Base-by-base conservation (phyloP, 2,888 invertebrate genomes). In the Polyommatus iphigenia region DNA sequence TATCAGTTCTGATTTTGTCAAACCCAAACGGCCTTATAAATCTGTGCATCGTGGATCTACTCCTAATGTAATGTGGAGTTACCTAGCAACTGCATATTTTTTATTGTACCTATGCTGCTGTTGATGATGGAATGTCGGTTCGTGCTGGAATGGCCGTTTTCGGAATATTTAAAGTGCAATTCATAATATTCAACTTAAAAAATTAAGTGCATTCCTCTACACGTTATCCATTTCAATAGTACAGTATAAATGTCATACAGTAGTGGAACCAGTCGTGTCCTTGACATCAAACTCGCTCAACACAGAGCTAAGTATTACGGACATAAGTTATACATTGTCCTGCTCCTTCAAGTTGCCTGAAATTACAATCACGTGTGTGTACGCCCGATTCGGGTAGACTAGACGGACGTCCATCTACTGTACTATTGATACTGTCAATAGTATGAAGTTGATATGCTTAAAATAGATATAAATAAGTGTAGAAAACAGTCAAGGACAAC, bases 401-500 rank as follows among this genome's bases (percentile, higher is more conserved):
- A 54, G 15, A 54, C 54, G 54, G 15, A 1, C 18, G 18, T 50
- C 15, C 50, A 50, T 15, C 50, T 50, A 50, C 50, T 50, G 15
- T 15, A 50, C 24, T 24, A 54, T 54, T 54, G 18, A 54, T 5
- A 54, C 54, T 54, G 54, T 54, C 54, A 5, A 73, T 24, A 20
- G 54, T 50, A 54, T 75, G 75, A 50, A 46, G 73, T 73, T 59
- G 79, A 78, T 79, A 77, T 78, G 77, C 78, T 78, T 78, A 79
- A 80, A 77, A 75, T 75, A 75, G 75, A 75, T 75, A 50, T 80
- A 76, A 79, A 78, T 79, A 77, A 78, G 18, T 18, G 15, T 18
- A 54, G 54, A 5, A 54, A 76, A 77, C 76, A 67, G 79, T 81
- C 80, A 80, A 80, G 79, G 79, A 78, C 79, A 79, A 71, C 78